Evolutionary conservation across 1,140 invertebrate genomes (phyloP).

Genomic region (Maconellicoccus hirsutus): DNA sequence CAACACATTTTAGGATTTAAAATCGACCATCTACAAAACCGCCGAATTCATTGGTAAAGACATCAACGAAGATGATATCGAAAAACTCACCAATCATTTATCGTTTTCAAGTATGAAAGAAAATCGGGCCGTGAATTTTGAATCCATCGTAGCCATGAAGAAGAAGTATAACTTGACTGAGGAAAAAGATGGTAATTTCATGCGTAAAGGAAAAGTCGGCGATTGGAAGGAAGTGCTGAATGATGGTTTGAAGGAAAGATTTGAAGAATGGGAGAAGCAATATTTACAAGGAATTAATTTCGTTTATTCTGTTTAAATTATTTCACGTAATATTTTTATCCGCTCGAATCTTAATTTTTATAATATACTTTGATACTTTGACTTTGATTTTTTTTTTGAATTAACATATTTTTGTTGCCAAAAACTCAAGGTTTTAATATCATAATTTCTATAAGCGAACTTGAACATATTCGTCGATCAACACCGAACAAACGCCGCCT

Average conservation of each 20-base stretch:
- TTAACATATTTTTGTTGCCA: too few species aligned
- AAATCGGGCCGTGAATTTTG: constrained; percentile 31
- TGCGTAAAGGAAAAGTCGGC: constrained; percentile 41
- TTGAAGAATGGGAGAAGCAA: constrained; percentile 44
- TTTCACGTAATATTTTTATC: too few species aligned
- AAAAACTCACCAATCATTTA: constrained; percentile 54
- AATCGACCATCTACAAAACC: constrained; percentile 48
- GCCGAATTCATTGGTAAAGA: constrained; percentile 56
- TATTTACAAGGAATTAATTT: constrained; percentile 30
- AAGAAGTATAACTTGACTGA: constrained; percentile 35
- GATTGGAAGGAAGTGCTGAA: constrained; percentile 37
- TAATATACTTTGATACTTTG: too few species aligned
- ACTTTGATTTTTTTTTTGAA: too few species aligned
- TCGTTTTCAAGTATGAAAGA: constrained; percentile 53
- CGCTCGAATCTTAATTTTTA: too few species aligned
- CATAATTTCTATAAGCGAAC: too few species aligned
- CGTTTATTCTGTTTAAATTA: not conserved
- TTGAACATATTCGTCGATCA: too few species aligned
- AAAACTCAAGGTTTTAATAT: too few species aligned
- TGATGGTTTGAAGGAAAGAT: constrained; percentile 38
- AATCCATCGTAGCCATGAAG: constrained; percentile 34
- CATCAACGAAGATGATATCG: constrained; percentile 50
- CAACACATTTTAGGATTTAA: constrained; percentile 40
- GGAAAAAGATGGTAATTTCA: constrained; percentile 42
- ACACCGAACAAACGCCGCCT: too few species aligned